Conservation (phyloP, 1,140 invertebrate species). For the Solenopsis invicta region DNA sequence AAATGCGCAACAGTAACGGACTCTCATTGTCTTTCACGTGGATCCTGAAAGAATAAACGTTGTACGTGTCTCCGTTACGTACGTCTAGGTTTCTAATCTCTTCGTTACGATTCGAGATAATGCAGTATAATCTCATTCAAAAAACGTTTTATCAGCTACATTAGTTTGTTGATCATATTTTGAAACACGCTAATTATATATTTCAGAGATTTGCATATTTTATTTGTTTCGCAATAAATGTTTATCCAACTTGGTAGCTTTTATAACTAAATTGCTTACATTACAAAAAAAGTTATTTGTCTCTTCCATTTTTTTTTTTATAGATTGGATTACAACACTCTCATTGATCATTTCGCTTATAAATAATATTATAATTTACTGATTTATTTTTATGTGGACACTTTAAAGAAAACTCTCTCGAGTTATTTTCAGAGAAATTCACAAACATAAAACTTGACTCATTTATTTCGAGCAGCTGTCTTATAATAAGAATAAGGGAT, state of each 20-base stretch:
- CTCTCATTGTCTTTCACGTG: not conserved
- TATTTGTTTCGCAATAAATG: conserved; percentile 4
- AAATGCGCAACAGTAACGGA: not conserved
- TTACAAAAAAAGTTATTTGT: no score
- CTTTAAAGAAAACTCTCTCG: not conserved
- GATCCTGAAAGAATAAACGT: not conserved
- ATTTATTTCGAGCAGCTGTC: not conserved
- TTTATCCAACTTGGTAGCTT: no score
- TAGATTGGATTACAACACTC: not conserved
- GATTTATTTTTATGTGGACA: not conserved
- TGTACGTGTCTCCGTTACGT: not conserved
- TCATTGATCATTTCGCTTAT: not conserved
- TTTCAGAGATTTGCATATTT: not conserved
- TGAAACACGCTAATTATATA: not conserved
- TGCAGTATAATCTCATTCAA: not conserved
- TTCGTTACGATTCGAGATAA: not conserved
- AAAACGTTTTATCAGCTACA: not conserved
- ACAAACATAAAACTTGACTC: not conserved
- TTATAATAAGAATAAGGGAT: conserved; percentile 2
- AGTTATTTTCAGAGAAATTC: not conserved
- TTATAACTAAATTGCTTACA: no score
- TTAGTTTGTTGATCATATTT: not conserved
- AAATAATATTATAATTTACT: not conserved
- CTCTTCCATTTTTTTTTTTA: not conserved
- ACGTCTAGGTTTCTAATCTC: not conserved